These are phyloP conservation scores for Oligia fasciuncula DNA, from an alignment of 2,888 invertebrate genomes.

Conservation along the genomic window DNA sequence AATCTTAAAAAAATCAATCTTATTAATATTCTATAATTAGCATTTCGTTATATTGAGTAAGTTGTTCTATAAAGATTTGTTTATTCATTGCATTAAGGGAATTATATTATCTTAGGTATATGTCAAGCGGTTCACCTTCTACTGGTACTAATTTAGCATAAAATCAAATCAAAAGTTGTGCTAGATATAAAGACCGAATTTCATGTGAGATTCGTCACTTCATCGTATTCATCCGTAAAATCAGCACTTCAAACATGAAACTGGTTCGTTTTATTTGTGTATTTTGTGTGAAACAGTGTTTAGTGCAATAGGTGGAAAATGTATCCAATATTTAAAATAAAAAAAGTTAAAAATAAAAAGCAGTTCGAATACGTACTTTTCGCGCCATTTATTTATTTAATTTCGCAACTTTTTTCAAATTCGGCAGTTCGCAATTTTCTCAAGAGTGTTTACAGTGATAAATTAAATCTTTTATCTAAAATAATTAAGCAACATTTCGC, in stretches of 20 bases:
- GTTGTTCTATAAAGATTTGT: constrained; percentile 40
- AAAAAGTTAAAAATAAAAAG: constrained; percentile 9
- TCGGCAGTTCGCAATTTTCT: neutral
- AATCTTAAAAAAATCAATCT: neutral
- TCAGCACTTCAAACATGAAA: constrained; percentile 73
- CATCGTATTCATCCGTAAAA: constrained; percentile 63
- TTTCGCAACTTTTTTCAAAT: neutral
- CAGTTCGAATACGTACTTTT: neutral
- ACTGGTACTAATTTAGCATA: constrained; percentile 59
- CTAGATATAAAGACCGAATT: constrained; percentile 72
- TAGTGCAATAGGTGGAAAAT: constrained; percentile 38
- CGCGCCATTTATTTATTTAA: neutral
- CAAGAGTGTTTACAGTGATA: constrained; percentile 23
- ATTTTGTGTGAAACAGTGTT: constrained; percentile 56
- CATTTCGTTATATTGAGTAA: constrained; percentile 38
- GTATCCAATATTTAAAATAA: neutral
- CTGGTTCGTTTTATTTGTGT: constrained; percentile 71
- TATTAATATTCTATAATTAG: constrained; percentile 20
- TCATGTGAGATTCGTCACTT: constrained; percentile 67
- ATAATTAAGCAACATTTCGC: neutral
- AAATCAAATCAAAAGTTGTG: constrained; percentile 61
- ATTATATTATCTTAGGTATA: constrained; percentile 50
- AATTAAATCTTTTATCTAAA: neutral
- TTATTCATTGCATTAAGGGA: constrained; percentile 52
- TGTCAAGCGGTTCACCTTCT: constrained; percentile 78